phyloP scores from a whole-genome alignment of 2,797 vertebrate species.

The Acrossocheilus wenchowensis region DNA sequence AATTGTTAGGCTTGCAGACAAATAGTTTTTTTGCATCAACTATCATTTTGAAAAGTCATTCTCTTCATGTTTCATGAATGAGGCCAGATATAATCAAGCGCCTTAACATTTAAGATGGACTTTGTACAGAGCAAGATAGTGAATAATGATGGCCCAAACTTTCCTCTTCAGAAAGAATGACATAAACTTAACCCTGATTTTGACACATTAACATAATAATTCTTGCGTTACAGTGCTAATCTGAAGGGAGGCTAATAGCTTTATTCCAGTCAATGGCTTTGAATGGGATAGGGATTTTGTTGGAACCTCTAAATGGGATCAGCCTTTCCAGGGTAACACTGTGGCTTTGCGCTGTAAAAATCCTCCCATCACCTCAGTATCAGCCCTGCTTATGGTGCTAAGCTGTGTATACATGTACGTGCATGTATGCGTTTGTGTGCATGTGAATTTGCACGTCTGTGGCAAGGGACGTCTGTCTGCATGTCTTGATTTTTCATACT shows the following conservation, averaged over 20 bases:
- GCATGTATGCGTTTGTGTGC: background rate
- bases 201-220: conserved; percentile 39
- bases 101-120: conserved; percentile 50
- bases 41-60: background rate
- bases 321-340: conserved; percentile 29
- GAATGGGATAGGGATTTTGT: conserved; percentile 43
- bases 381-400: conserved; percentile 29
- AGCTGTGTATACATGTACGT: conserved; percentile 15
- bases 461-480: background rate
- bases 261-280: conserved; percentile 47
- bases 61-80: background rate
- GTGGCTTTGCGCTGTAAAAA: conserved; percentile 44
- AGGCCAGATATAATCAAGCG: conserved; percentile 44
- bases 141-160: conserved; percentile 28
- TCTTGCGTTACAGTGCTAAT: conserved; percentile 32
- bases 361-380: conserved; percentile 38
- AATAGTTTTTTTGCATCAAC: background rate
- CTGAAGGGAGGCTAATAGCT: conserved; percentile 39
- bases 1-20: background rate
- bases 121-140: conserved; percentile 57
- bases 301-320: conserved; percentile 41
- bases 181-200: conserved; percentile 39
- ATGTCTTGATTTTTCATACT: background rate
- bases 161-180: conserved; percentile 19
- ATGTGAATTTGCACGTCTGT: background rate